phyloP scores from a whole-genome alignment of 2,888 invertebrate genomes.

The Chloroclystis v-ata region DNA sequence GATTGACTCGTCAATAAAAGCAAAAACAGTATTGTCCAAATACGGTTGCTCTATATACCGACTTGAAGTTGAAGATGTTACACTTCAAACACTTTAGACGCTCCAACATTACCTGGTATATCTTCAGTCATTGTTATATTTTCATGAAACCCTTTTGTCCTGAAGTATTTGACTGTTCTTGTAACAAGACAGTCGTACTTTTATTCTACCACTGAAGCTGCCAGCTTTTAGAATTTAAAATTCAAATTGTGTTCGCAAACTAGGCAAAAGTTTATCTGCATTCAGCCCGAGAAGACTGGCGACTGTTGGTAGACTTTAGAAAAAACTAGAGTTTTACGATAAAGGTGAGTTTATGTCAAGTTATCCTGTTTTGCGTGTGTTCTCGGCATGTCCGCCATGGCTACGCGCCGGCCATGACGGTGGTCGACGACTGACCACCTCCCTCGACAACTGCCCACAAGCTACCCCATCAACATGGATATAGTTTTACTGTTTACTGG shows the following conservation, averaged over 20 bases:
- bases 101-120: constrained; percentile 61
- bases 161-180: neutral
- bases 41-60: too few species aligned
- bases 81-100: too few species aligned
- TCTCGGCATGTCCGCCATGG: constrained; percentile 39
- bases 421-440: constrained; percentile 68
- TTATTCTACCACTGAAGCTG: neutral
- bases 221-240: neutral
- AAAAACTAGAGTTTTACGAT: too few species aligned
- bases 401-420: constrained; percentile 43
- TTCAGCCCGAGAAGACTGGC: neutral
- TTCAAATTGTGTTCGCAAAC: neutral
- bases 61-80: too few species aligned
- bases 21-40: too few species aligned
- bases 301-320: too few species aligned
- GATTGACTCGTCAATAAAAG: too few species aligned
- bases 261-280: neutral
- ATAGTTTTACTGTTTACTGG: constrained; percentile 10
- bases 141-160: neutral
- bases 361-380: constrained; percentile 4
- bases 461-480: constrained; percentile 3
- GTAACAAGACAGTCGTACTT: neutral
- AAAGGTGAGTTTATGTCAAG: too few species aligned
- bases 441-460: constrained; percentile 43
- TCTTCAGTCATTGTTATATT: constrained; percentile 58